A percentile compares a stretch with the other conserved stretches of the same genome.
Evolutionary conservation across 2,888 invertebrate genomes (phyloP).

Genomic region (Bibio marci): DNA sequence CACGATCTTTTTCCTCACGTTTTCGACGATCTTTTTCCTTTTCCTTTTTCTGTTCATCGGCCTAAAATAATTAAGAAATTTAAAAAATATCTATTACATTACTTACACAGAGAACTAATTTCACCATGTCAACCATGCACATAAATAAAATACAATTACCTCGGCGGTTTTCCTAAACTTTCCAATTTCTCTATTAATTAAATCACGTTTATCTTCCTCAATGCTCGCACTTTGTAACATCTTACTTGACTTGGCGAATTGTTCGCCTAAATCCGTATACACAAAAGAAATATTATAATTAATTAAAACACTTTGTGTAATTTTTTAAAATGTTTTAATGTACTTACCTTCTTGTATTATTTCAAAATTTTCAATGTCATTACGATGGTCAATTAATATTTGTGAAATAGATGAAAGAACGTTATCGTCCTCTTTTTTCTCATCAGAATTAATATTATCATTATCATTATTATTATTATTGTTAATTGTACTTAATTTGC

Average conservation of each 20-base stretch:
- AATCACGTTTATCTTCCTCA: slow-evolving; percentile 90
- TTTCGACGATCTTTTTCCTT: slow-evolving; percentile 33
- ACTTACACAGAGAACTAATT: slow-evolving; percentile 13
- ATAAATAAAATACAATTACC: slow-evolving; percentile 7
- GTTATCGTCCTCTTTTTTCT: slow-evolving; percentile 57
- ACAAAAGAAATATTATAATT: slow-evolving; percentile 1
- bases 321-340: neutral
- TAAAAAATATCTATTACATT: neutral
- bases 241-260: slow-evolving; percentile 20
- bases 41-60: slow-evolving; percentile 29
- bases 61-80: neutral
- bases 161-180: slow-evolving; percentile 84
- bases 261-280: slow-evolving; percentile 6
- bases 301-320: neutral
- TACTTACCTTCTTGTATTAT: slow-evolving; percentile 39
- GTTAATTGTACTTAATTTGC: slow-evolving; percentile 27
- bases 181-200: slow-evolving; percentile 93
- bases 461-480: slow-evolving; percentile 35
- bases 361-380: slow-evolving; percentile 55
- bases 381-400: slow-evolving; percentile 67
- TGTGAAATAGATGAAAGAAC: slow-evolving; percentile 60
- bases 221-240: slow-evolving; percentile 72
- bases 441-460: slow-evolving; percentile 53
- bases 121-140: slow-evolving; percentile 71
- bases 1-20: slow-evolving; percentile 26